Evolutionary conservation across 2,888 invertebrate genomes (phyloP), one percentile per base, ranked within the genome.

Genomic region (Hedychridium roseum): DNA sequence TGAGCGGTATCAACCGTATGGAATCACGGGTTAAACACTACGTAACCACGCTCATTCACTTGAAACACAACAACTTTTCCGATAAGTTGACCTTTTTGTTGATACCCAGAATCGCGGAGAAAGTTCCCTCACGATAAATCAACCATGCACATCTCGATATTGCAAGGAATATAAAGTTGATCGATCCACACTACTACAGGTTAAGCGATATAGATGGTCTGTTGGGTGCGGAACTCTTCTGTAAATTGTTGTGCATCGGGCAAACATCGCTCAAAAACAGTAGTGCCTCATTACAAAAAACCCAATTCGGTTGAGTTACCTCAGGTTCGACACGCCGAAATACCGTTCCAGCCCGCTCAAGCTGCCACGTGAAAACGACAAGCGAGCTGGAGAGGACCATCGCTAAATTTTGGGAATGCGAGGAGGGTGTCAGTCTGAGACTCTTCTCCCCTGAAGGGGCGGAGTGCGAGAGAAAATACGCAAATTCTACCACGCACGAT

Each of bases 381-480:
- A 11, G 11, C 11, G 9, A 23, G 23, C 5, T 9, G 9, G 9
- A 23, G 5, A 23, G 23, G 9, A 6, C 5, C 5, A 23, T 23
- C 5, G 14, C 11, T 4, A 21, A 15, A 38, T 38, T 12, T 3
- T 37, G 36, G 26, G 28, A 43, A 36, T 30, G 23, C 11, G 36
- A 37, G 2, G 43, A 43, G 17, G 16, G 7, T n/a, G 12, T 11
- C 20, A 12, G 9, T 3, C 14, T 9, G 14, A 16, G n/a, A 21
- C 12, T 17, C 5, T 3, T 42, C 7, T 35, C 42, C 7, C n/a
- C n/a, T 18, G 43, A 43, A 16, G 35, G n/a, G 12, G 0, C 14
- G 3, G 15, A 4, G 15, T 40, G 20, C 14, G 35, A 46, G 28
- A 26, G 16, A 3, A 34, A 46, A 6, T 46, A 21, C 35, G 11